Evolutionary conservation across 2,797 vertebrate genomes (phyloP).

Genomic region (Danio tinwini): DNA sequence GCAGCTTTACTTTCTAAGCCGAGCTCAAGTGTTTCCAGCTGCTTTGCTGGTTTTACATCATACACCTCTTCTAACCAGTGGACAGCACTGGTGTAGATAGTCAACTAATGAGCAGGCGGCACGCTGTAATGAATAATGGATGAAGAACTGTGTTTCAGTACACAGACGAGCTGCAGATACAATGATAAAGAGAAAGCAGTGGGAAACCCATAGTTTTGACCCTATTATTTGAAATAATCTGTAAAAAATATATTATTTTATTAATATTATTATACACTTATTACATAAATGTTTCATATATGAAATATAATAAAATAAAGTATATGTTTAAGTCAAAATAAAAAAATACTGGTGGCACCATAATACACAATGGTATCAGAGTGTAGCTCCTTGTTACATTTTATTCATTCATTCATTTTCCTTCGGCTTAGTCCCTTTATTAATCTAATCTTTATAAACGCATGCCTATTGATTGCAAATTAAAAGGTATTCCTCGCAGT

Average conservation of each 20-base stretch:
- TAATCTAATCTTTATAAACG: too few relatives aligned
- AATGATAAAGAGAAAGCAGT: not conserved
- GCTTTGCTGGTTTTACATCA: conserved; percentile 36
- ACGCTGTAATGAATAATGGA: conserved; percentile 26
- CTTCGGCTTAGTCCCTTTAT: too few relatives aligned
- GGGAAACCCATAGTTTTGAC: not conserved
- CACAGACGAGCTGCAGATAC: not conserved
- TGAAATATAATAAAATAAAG: not conserved
- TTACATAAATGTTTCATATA: not conserved
- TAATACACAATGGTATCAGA: not conserved
- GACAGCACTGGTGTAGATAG: conserved; percentile 27
- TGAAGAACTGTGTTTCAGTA: not conserved
- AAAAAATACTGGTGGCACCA: not conserved
- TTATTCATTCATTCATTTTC: too few relatives aligned
- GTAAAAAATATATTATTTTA: not conserved
- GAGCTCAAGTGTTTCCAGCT: conserved; percentile 35
- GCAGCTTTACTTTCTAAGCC: conserved; percentile 20
- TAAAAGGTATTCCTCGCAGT: too few relatives aligned
- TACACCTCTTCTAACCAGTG: conserved; percentile 14
- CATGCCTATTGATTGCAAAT: too few relatives aligned
- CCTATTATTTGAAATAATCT: not conserved
- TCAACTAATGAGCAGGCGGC: conserved; percentile 26
- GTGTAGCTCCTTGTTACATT: not conserved
- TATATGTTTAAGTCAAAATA: not conserved
- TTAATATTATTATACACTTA: not conserved